phyloP scores from a whole-genome alignment of 2,888 invertebrate species.

The Eurois occulta region DNA sequence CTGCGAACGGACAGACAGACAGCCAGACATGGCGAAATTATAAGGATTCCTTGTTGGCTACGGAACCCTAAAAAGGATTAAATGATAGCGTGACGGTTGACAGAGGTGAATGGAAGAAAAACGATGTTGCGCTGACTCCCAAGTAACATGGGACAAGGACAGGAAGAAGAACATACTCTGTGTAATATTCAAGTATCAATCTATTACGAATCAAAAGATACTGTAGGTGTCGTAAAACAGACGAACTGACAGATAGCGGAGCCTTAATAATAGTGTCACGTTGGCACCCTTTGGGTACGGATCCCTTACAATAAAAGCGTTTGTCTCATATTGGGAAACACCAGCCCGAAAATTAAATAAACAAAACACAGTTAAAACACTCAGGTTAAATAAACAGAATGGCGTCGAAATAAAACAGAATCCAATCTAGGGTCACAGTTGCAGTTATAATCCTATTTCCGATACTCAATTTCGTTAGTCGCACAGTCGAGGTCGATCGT shows the following conservation, averaged over 20 bases:
- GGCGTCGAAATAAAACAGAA: slow-evolving; percentile 56
- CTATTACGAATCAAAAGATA: not conserved
- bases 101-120: no score
- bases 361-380: not conserved
- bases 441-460: slow-evolving; percentile 74
- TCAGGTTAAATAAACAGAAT: slow-evolving; percentile 58
- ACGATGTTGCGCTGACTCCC: no score
- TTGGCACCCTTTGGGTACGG: not conserved
- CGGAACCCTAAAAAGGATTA: no score
- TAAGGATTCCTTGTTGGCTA: no score
- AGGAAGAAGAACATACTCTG: no score
- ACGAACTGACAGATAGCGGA: not conserved
- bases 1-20: no score
- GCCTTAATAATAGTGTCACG: not conserved
- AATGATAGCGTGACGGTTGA: no score
- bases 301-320: not conserved
- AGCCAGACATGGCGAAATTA: no score
- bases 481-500: slow-evolving; percentile 62
- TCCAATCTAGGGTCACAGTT: slow-evolving; percentile 67
- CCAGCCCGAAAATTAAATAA: slow-evolving; percentile 3
- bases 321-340: not conserved
- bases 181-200: not conserved
- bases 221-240: not conserved
- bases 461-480: slow-evolving; percentile 72
- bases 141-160: no score